phyloP scores from a whole-genome alignment of 2,888 invertebrate species.

The Nephrotoma flavescens region DNA sequence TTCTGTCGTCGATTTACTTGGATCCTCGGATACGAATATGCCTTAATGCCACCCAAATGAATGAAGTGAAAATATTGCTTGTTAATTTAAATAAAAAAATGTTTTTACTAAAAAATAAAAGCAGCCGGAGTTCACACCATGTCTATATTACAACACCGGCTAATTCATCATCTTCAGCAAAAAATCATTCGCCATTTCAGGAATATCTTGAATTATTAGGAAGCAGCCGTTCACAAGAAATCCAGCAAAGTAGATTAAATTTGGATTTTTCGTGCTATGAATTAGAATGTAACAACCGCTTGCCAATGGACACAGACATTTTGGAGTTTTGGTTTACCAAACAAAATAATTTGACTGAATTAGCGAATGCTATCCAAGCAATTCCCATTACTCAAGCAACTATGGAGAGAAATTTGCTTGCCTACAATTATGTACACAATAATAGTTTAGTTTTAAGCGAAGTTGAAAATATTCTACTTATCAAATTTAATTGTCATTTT shows the following conservation, averaged over 20 bases:
- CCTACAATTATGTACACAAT: background rate
- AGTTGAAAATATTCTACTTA: background rate
- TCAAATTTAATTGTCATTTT: background rate
- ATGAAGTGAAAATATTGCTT: background rate
- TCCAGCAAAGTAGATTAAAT: background rate
- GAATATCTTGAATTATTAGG: background rate
- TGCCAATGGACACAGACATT: background rate
- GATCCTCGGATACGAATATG: background rate
- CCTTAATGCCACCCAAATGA: background rate
- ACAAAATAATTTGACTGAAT: background rate
- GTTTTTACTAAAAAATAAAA: background rate
- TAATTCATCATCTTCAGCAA: background rate
- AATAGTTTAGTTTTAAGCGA: background rate
- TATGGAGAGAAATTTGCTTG: background rate
- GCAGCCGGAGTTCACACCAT: background rate
- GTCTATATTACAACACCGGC: background rate
- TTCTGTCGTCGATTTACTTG: background rate
- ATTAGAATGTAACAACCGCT: background rate
- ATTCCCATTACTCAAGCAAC: background rate
- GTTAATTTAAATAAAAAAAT: background rate
- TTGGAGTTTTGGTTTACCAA: background rate
- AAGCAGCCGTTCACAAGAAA: background rate
- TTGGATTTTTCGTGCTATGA: background rate
- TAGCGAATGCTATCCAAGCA: background rate
- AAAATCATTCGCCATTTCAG: background rate